Evolutionary conservation across 2,888 invertebrate species (phyloP), one percentile per base, ranked within the genome.

Genomic region (Abscondita cerata): DNA sequence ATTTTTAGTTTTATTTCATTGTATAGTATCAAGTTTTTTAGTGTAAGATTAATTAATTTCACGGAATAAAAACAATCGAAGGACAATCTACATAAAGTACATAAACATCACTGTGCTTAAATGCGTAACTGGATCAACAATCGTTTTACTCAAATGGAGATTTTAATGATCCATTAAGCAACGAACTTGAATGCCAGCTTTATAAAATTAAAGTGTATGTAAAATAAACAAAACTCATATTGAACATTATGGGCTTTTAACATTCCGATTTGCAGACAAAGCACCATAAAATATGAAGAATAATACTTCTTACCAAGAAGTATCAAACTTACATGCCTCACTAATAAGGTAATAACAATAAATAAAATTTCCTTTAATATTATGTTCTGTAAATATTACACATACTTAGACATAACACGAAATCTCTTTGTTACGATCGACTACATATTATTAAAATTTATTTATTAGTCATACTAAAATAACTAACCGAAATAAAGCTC

Each of bases 311-410:
- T n/a, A n/a, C 41, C 58, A 51, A 58, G 58, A 51, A 51, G 51
- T 40, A 40, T 40, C 40, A 46, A 58, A 40, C 52, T 34, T 52
- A 36, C 46, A 36, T 33, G 46, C 52, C 46, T 58, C 11, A 46
- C 59, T 53, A 59, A 59, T 53, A 53, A 53, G 25, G 38, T 47
- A 53, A 53, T 34, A 59, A 53, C 40, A 59, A 59, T 59, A 58
- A 52, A 58, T 58, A 53, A 52, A 48, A 59, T 59, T 53, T 47
- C 19, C 50, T 33, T 59, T 48, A 38, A 53, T 53, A 53, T 48
- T 59, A 47, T 59, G 46, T 38, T 46, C 13, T 47, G 53, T 53
- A 46, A 34, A 58, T 44, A 52, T 52, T 46, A 46, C 38, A 50
- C 40, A 40, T 40, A 40, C 40, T 15, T 40, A 8, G 40, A 40